Base-by-base conservation (phyloP, 2,797 vertebrate genomes). In the Onychomys arenicola region DNA sequence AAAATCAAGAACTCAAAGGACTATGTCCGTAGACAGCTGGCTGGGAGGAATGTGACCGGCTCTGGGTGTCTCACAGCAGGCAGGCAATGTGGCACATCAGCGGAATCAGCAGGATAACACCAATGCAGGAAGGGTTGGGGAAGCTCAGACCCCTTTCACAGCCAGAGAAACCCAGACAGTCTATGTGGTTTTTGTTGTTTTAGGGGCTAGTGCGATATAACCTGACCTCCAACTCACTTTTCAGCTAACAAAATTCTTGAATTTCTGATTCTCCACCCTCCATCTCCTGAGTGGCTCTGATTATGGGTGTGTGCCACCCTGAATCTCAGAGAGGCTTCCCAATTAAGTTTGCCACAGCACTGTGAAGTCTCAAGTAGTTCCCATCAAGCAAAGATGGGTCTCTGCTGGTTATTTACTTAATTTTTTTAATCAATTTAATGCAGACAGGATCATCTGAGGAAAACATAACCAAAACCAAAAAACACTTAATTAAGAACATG, bases 31-130 rank as follows among this genome's bases (percentile, higher is more conserved):
- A 9, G 76, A 59, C 7, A 55, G 84, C 46, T n/a, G 46, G 40
- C 0, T 34, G 10, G 49, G 85, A 90, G 5, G 0, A 21, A 59
- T 23, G 67, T 3, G 21, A 69, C n/a, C 25, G 67, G 46, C 80
- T 65, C 61, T 25, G 46, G 4, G 52, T 34, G 43, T 65, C 78
- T 40, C 21, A 37, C 7, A 9, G 52, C 46, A 37, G 27, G 2
- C 12, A 27, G 27, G 2, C 12, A 27, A 40, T 59, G 23, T 0
- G 1, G 80, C 7, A 0, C n/a, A 14, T 3, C 7, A 12, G 6
- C 11, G 5, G 6, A 14, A 19, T 61, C 49, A 61, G 19, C 46
- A 37, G 75, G 40, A 6, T 0, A 75, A 67, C 16, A 12, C 34
- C 17, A 43, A 40, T 1, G 37, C 34, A 37, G 13, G 9, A 49